phyloP scores from a whole-genome alignment of 2,797 vertebrate species.

The Iguana delicatissima region DNA sequence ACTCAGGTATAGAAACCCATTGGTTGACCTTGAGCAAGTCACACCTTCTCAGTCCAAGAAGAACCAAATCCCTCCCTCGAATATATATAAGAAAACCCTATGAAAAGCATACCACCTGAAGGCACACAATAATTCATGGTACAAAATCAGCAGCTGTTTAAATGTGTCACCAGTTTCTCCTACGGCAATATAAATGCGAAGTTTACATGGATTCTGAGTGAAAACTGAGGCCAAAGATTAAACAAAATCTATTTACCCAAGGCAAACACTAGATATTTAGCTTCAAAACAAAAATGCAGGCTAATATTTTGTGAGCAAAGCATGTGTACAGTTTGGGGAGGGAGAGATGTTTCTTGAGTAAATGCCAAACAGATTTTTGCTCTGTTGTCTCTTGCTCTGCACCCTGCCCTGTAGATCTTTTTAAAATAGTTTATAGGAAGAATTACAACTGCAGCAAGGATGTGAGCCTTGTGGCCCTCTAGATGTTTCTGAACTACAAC shows the following conservation, averaged over 20 bases:
- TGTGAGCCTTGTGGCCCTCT: no score
- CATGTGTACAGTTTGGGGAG: not conserved
- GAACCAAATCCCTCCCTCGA: no score
- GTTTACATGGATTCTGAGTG: constrained; percentile 29
- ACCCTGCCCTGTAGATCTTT: not conserved
- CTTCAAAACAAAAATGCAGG: not conserved
- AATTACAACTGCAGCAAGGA: not conserved
- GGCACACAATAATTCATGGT: not conserved
- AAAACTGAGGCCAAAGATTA: constrained; percentile 34
- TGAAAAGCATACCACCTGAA: no score
- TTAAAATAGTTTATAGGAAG: constrained; percentile 24
- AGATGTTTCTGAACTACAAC: no score
- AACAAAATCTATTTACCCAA: constrained; percentile 22
- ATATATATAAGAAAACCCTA: no score
- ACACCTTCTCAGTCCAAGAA: no score
- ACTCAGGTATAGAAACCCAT: no score
- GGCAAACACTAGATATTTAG: not conserved
- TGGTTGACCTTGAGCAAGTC: no score
- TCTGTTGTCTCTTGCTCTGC: constrained; percentile 10
- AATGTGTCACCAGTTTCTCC: not conserved
- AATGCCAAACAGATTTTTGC: not conserved
- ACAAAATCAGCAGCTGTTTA: not conserved
- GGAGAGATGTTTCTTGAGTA: not conserved
- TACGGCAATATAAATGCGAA: not conserved
- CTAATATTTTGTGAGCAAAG: constrained; percentile 14